These are phyloP conservation scores for Mythimna loreyi DNA, from an alignment of 2,888 invertebrate genomes.

Conservation along the genomic window DNA sequence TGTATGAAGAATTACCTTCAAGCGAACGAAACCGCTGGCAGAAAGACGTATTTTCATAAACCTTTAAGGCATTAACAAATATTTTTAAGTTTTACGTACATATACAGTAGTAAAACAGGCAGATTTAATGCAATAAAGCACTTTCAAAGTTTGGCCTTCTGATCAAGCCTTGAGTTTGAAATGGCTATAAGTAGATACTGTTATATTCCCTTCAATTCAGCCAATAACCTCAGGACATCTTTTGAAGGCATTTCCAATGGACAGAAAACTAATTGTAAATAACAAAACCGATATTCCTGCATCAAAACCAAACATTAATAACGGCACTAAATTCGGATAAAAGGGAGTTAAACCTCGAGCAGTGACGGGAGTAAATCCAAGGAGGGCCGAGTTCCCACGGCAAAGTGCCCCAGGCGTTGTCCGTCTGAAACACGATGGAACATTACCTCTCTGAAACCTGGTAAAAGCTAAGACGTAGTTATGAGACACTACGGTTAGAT, in stretches of 20 bases:
- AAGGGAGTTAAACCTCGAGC: constrained; percentile 62
- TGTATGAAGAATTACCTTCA: too few relatives aligned
- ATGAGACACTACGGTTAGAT: constrained; percentile 69
- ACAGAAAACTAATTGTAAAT: constrained; percentile 19
- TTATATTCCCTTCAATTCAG: not conserved
- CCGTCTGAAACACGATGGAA: constrained; percentile 66
- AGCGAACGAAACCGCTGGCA: too few relatives aligned
- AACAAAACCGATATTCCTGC: constrained; percentile 33
- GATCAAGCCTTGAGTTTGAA: not conserved
- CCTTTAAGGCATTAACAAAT: too few relatives aligned
- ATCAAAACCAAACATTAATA: constrained; percentile 59
- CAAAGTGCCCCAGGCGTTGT: constrained; percentile 69
- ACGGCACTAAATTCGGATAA: constrained; percentile 67
- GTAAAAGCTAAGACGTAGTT: constrained; percentile 67
- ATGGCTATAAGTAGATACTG: not conserved
- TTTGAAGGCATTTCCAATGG: constrained; percentile 1
- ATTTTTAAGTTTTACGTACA: too few relatives aligned
- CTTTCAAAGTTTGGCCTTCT: too few relatives aligned
- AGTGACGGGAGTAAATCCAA: constrained; percentile 63
- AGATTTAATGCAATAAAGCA: not conserved
- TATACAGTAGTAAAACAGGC: too few relatives aligned
- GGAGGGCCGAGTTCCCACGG: constrained; percentile 71
- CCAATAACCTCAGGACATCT: not conserved
- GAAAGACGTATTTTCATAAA: too few relatives aligned
- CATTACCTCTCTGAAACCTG: constrained; percentile 69